Evolutionary conservation across 2,888 invertebrate genomes (phyloP).

Genomic region (Dryomyza anilis): DNA sequence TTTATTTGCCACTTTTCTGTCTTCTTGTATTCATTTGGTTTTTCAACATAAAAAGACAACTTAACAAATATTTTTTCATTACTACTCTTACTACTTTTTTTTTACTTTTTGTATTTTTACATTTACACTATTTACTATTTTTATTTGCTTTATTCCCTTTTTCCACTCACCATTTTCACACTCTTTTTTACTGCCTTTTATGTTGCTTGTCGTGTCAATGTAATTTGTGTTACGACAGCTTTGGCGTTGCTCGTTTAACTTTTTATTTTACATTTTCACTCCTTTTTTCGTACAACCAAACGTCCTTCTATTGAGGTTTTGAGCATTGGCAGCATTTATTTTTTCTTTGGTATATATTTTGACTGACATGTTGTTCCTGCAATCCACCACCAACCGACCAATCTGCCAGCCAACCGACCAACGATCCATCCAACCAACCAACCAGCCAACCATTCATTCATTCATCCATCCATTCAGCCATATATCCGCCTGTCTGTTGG

Average conservation of each 20-base stretch:
- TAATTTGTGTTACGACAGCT: conserved; percentile 13
- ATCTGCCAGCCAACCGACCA: neutral
- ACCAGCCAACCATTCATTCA: too few relatives aligned
- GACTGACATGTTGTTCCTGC: neutral
- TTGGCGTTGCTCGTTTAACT: conserved; percentile 2
- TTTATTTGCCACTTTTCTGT: too few relatives aligned
- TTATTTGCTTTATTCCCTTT: neutral
- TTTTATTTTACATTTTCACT: too few relatives aligned
- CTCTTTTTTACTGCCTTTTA: neutral
- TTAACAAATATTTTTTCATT: too few relatives aligned
- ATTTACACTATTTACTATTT: neutral
- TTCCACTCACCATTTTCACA: too few relatives aligned
- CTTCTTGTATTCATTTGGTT: too few relatives aligned
- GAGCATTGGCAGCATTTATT: neutral
- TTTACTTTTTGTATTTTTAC: too few relatives aligned
- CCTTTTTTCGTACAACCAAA: neutral
- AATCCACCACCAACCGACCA: neutral
- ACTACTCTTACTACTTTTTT: too few relatives aligned
- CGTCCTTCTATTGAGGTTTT: neutral
- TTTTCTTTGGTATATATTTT: neutral
- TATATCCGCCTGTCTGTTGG: too few relatives aligned
- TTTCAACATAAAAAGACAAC: too few relatives aligned
- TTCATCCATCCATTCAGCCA: too few relatives aligned
- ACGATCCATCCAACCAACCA: neutral
- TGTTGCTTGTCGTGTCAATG: neutral